Conservation (phyloP, 2,113 vertebrate species). For the Cnemophilus loriae region DNA sequence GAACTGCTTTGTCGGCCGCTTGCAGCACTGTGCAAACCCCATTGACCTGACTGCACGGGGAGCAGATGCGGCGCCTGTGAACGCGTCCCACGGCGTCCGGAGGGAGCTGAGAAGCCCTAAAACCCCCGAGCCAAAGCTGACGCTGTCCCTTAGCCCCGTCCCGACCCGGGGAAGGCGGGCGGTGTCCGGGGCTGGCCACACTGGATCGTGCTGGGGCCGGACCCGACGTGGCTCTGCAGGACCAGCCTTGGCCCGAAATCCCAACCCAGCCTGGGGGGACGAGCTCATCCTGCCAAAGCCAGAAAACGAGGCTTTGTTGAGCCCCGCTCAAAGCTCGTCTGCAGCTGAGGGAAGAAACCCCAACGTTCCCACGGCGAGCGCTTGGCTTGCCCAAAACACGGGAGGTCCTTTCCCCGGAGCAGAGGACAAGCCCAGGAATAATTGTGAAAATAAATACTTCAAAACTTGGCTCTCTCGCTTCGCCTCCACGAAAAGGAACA, state of each 20-base stretch:
- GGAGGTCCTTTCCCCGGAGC: constrained; percentile 17
- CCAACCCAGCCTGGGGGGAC: background rate
- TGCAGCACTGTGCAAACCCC: fast-evolving
- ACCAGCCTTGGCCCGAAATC: background rate
- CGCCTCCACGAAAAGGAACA: background rate
- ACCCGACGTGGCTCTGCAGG: background rate
- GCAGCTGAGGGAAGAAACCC: background rate
- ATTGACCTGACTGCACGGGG: fast-evolving
- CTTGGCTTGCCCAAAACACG: background rate
- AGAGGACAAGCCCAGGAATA: constrained; percentile 21
- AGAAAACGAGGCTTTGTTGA: background rate
- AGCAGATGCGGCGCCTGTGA: fast-evolving
- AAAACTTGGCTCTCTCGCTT: constrained; percentile 21
- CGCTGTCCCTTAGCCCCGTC: background rate
- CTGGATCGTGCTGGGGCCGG: too few relatives aligned
- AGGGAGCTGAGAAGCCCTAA: background rate
- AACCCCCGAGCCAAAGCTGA: background rate
- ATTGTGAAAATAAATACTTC: constrained; percentile 36
- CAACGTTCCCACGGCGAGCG: background rate
- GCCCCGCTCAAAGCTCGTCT: background rate
- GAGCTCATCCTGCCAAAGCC: background rate
- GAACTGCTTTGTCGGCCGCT: background rate
- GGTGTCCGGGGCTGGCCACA: background rate
- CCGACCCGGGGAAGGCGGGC: background rate
- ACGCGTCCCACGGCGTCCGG: fast-evolving